These are phyloP conservation scores for Acridotheres tristis DNA, from an alignment of 2,797 vertebrate species.

Conservation along the genomic window DNA sequence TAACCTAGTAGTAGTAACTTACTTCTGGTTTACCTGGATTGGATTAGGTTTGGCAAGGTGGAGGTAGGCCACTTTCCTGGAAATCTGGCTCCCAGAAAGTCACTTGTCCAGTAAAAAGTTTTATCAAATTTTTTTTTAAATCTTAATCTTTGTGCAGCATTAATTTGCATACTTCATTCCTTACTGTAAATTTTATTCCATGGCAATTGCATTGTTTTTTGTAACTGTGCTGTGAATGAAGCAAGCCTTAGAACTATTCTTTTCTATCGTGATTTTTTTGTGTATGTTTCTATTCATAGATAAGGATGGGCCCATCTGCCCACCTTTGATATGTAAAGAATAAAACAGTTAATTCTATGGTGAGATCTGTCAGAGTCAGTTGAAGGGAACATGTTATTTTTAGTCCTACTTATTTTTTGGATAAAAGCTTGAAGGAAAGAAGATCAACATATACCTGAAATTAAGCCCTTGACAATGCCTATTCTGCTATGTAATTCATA, in stretches of 20 bases:
- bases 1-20: background rate
- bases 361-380: background rate
- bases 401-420: conserved; percentile 17
- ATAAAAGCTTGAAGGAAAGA: conserved; percentile 30
- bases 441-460: conserved; percentile 29
- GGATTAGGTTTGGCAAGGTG: background rate
- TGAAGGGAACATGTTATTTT: conserved; percentile 3
- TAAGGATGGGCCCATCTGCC: background rate
- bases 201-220: background rate
- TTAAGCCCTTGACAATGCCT: conserved; percentile 25
- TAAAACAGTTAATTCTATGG: background rate
- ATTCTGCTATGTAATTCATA: conserved; percentile 23
- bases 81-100: background rate
- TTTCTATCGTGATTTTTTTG: background rate
- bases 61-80: background rate
- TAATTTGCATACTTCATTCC: background rate
- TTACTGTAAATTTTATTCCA: background rate
- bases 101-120: background rate
- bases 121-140: background rate
- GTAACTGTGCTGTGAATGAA: background rate
- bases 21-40: background rate
- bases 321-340: background rate
- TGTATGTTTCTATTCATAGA: background rate
- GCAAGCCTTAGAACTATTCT: background rate
- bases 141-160: background rate